Percentiles rank a stretch among this genome's conserved stretches.
Evolutionary conservation across 2,113 vertebrate species (phyloP).

Genomic region (Chunga burmeisteri): DNA sequence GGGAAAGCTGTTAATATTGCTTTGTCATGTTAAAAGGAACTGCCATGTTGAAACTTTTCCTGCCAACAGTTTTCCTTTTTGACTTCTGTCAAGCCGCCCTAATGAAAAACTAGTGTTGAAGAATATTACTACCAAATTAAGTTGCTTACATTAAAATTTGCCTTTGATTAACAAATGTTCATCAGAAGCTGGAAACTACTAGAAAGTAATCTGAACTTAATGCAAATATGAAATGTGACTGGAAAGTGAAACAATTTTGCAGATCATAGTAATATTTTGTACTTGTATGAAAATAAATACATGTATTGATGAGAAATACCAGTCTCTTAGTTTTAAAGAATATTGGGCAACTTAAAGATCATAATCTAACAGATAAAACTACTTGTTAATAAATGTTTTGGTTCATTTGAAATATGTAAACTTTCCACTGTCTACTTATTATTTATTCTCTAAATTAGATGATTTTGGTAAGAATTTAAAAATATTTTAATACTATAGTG

Average conservation of each 20-base stretch:
- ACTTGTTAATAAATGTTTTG: not conserved
- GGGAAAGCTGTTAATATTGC: not conserved
- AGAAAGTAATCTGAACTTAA: slow-evolving; percentile 6
- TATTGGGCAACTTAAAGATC: not conserved
- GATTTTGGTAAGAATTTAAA: not conserved
- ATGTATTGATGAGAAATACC: not conserved
- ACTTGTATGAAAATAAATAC: not conserved
- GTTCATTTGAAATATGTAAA: not conserved
- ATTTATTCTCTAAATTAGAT: not conserved
- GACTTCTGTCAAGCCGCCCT: slow-evolving; percentile 66
- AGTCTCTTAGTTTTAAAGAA: not conserved
- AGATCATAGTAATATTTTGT: not conserved
- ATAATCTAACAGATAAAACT: not conserved
- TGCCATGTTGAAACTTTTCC: not conserved
- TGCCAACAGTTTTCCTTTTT: not conserved
- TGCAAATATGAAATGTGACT: not conserved
- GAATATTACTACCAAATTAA: slow-evolving; percentile 68
- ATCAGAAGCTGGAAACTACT: slow-evolving; percentile 45
- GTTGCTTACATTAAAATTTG: slow-evolving; percentile 60
- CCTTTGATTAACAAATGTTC: slow-evolving; percentile 43
- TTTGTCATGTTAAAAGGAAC: not conserved
- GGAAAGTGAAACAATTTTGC: not conserved
- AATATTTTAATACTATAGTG: not conserved
- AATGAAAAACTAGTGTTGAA: slow-evolving; percentile 69
- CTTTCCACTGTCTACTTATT: not conserved